These are phyloP conservation scores for Cryptoprocta ferox DNA, from an alignment of 2,797 vertebrate species.

Conservation along the genomic window DNA sequence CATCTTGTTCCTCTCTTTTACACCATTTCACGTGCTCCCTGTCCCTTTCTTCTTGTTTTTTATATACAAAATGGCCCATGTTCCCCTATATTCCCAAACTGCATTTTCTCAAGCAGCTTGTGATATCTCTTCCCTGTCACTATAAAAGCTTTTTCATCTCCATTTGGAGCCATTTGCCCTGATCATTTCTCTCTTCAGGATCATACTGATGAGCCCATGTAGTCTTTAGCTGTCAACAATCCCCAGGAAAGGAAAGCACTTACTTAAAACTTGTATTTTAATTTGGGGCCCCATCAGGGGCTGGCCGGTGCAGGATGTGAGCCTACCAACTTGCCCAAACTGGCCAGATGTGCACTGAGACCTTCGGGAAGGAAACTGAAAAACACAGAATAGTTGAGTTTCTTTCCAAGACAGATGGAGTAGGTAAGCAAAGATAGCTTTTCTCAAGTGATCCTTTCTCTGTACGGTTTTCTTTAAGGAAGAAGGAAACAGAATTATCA, in stretches of 20 bases:
- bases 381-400: background rate
- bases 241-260: slow-evolving; percentile 23
- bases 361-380: slow-evolving; percentile 12
- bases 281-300: slow-evolving; percentile 33
- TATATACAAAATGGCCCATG: slow-evolving; percentile 46
- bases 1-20: background rate
- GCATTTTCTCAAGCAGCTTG: slow-evolving; percentile 45
- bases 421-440: slow-evolving; percentile 9
- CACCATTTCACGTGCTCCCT: background rate
- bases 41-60: slow-evolving; percentile 38
- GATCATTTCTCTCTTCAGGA: slow-evolving; percentile 68
- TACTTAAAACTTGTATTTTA: slow-evolving; percentile 68
- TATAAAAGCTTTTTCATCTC: slow-evolving; percentile 76
- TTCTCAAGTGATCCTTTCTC: slow-evolving; percentile 46
- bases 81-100: slow-evolving; percentile 31
- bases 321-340: background rate
- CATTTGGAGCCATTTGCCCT: slow-evolving; percentile 70
- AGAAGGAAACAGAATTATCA: slow-evolving; percentile 44
- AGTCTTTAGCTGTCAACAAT: slow-evolving; percentile 66
- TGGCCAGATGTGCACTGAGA: background rate
- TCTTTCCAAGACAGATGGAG: background rate
- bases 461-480: slow-evolving; percentile 34
- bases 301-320: background rate
- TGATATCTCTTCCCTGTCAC: slow-evolving; percentile 58
- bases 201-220: slow-evolving; percentile 40